Base-by-base conservation (phyloP, 2,113 vertebrate genomes). In the Sapayoa aenigma region DNA sequence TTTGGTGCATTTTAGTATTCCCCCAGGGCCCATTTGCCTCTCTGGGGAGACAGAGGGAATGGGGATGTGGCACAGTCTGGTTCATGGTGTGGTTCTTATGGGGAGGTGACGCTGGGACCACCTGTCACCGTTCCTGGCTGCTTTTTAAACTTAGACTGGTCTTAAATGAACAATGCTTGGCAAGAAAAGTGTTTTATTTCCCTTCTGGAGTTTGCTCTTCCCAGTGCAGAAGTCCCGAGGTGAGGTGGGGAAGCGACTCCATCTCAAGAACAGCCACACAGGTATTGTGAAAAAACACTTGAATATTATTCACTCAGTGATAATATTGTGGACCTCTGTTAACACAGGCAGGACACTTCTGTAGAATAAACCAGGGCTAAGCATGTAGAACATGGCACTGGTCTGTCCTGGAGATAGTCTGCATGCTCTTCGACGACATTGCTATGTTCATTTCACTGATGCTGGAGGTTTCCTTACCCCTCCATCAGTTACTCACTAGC, bases 81-180 rank as follows among this genome's bases (percentile, higher is more conserved):
- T 67, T 53, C 13, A 6, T 25, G 12, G 12, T 1, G 1, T 56
- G 31, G 28, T 56, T 42, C 52, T 78, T 1, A 0, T 0, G 0
- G 44, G 25, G 35, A 46, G 13, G 50, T 76, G 49, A 46, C 31
- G 9, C 22, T 41, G 49, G 14, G 13, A 13, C 28, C 2, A 5
- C 28, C 77, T 66, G 22, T 73, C 31, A 17, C 10, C 31, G 31
- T 25, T 55, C 23, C 35, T 84, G 35, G 2, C 52, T 89, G 11
- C n/a, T 31, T 69, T 77, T 74, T 44, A 49, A 66, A 31, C 44
- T 12, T 39, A 69, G 21, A 37, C 0, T 11, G 2, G 46, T 67
- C 69, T 25, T 47, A 67, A 50, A 42, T 46, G 30, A 58, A 31
- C 14, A 44, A 2, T 1, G 0, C 62, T 81, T 4, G 1, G 20